Conservation (phyloP, 2,113 vertebrate species). For the Pygoscelis adeliae region DNA sequence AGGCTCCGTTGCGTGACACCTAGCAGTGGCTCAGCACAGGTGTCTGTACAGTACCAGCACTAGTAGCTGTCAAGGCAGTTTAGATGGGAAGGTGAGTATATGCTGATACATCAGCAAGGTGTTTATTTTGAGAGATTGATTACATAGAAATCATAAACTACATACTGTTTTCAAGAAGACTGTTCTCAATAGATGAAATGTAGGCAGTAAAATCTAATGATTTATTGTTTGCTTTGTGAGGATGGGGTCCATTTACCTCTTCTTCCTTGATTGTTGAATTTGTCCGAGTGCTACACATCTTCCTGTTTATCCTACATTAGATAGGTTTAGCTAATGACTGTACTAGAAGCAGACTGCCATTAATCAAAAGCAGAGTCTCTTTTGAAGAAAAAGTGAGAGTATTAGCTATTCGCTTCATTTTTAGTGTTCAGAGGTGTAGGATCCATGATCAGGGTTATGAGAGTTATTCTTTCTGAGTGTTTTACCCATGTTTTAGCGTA, state of each 20-base stretch:
- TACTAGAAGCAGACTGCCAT: neutral
- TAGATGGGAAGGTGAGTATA: neutral
- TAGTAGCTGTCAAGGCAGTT: neutral
- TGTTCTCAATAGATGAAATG: neutral
- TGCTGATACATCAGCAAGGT: neutral
- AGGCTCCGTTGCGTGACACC: neutral
- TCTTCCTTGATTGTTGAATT: neutral
- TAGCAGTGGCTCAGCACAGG: neutral
- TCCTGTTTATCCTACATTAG: neutral
- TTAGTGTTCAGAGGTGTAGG: neutral
- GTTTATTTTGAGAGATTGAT: neutral
- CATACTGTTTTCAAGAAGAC: neutral
- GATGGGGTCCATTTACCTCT: neutral
- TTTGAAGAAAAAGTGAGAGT: neutral
- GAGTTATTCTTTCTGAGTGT: neutral
- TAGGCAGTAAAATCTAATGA: neutral
- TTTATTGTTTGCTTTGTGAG: neutral
- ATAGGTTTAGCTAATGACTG: neutral
- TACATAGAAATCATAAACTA: neutral
- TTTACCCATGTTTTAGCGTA: neutral
- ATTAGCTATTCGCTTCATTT: neutral
- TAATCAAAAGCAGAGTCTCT: neutral
- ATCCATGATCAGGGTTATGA: neutral
- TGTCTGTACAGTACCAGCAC: neutral
- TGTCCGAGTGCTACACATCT: neutral